A percentile compares a stretch with the other conserved stretches of the same genome.
These are phyloP conservation scores for Hydractinia symbiolongicarpus DNA, from an alignment of 30 jellyfish, hydroid and myxozoan genomes.

Conservation along the genomic window DNA sequence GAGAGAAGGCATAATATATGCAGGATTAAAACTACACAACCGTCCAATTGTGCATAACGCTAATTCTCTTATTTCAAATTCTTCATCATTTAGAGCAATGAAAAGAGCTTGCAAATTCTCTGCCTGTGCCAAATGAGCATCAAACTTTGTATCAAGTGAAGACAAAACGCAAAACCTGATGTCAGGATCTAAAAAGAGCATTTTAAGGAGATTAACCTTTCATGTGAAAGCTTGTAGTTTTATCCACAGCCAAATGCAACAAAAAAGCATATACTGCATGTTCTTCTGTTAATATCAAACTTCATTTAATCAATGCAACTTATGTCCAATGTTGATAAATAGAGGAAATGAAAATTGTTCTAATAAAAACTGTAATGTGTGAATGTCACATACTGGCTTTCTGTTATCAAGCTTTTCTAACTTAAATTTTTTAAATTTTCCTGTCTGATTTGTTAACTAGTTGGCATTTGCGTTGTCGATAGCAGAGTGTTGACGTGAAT, in stretches of 20 bases:
- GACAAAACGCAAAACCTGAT: slow-evolving; percentile 78
- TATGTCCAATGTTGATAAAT: too few relatives aligned
- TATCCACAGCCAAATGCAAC: neutral
- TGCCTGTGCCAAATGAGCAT: slow-evolving; percentile 94
- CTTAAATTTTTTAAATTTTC: too few relatives aligned
- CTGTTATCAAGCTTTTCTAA: too few relatives aligned
- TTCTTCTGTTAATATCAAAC: neutral
- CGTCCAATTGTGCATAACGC: slow-evolving; percentile 90
- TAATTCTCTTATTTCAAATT: slow-evolving; percentile 74
- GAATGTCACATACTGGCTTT: too few relatives aligned
- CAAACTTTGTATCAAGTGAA: slow-evolving; percentile 81
- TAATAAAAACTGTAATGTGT: too few relatives aligned
- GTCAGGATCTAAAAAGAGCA: slow-evolving; percentile 60
- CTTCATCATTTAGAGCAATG: slow-evolving; percentile 90
- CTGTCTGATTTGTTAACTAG: too few relatives aligned
- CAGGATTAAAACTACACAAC: slow-evolving; percentile 82
- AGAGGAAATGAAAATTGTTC: too few relatives aligned
- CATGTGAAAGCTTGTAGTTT: neutral
- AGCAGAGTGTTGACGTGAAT: too few relatives aligned
- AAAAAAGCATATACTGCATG: neutral
- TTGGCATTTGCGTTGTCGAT: too few relatives aligned
- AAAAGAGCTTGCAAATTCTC: slow-evolving; percentile 87
- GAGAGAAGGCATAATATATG: slow-evolving; percentile 85
- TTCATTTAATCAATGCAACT: too few relatives aligned
- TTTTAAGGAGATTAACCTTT: too few relatives aligned